Evolutionary conservation across 2,888 invertebrate species (phyloP).

Genomic region (Drepana falcataria): DNA sequence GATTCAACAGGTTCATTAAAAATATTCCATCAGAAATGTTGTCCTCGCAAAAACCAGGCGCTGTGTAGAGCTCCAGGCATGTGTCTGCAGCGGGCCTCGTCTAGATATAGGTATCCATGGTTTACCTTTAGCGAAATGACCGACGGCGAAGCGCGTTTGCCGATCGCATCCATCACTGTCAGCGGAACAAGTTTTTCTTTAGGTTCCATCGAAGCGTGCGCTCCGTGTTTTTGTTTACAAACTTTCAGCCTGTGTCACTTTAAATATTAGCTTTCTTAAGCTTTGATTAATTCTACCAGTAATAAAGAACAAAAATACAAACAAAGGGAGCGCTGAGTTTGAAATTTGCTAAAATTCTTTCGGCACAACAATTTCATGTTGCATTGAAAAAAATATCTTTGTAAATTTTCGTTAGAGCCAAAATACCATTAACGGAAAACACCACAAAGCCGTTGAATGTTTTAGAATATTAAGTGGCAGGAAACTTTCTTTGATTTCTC

Average conservation of each 20-base stretch:
- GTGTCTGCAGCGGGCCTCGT: conserved; percentile 8
- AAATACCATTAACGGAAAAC: background rate
- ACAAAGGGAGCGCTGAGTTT: conserved; percentile 4
- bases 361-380: background rate
- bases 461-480: background rate
- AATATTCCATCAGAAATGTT: background rate
- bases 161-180: conserved; percentile 71
- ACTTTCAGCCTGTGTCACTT: conserved; percentile 62
- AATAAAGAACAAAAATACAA: conserved; percentile 21
- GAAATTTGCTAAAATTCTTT: background rate
- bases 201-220: conserved; percentile 55
- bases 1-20: background rate
- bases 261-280: conserved; percentile 52
- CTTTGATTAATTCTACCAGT: conserved; percentile 44
- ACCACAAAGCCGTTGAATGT: background rate
- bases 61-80: background rate
- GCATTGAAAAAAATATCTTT: background rate
- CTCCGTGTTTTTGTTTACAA: conserved; percentile 65
- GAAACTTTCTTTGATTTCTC: background rate
- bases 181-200: conserved; percentile 64
- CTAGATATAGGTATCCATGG: conserved; percentile 32
- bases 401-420: background rate
- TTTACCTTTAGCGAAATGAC: conserved; percentile 46
- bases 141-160: conserved; percentile 45
- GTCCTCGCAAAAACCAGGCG: background rate